These are phyloP conservation scores for Agriotes lineatus DNA, from an alignment of 2,888 invertebrate species.

Conservation along the genomic window DNA sequence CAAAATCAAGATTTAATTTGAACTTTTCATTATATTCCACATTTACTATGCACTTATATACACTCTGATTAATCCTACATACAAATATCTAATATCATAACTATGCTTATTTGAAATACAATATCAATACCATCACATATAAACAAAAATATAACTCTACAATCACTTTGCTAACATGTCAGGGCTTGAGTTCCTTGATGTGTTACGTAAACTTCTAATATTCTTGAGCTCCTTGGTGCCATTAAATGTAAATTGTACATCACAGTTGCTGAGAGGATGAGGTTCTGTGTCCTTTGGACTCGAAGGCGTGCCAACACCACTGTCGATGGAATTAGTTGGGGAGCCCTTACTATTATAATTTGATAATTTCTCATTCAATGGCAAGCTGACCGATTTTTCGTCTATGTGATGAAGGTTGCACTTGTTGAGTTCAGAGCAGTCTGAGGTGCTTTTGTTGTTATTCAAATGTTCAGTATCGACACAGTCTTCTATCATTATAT, in stretches of 20 bases:
- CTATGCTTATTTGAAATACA: conserved; percentile 26
- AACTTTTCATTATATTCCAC: background rate
- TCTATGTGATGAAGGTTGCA: conserved; percentile 39
- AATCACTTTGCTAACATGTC: conserved; percentile 56
- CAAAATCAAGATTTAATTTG: background rate
- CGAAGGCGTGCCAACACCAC: conserved; percentile 76
- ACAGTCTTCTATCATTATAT: conserved; percentile 62
- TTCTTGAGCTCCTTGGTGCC: conserved; percentile 85
- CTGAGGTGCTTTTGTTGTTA: conserved; percentile 24
- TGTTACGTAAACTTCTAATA: conserved; percentile 31
- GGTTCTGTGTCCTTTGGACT: conserved; percentile 65
- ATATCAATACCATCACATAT: conserved; percentile 40
- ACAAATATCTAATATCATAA: conserved; percentile 21
- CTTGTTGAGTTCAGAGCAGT: conserved; percentile 30
- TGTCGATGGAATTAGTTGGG: conserved; percentile 67
- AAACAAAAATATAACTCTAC: conserved; percentile 12
- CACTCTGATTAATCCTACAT: conserved; percentile 29
- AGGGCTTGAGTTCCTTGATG: conserved; percentile 56
- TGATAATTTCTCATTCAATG: conserved; percentile 39
- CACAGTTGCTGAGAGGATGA: conserved; percentile 84
- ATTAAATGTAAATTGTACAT: conserved; percentile 84
- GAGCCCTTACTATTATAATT: conserved; percentile 54
- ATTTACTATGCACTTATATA: conserved; percentile 17
- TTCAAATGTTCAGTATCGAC: conserved; percentile 24
- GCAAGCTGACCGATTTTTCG: conserved; percentile 60